These are phyloP conservation scores for Holacanthus passer DNA, from an alignment of 2,113 vertebrate genomes.

Conservation along the genomic window DNA sequence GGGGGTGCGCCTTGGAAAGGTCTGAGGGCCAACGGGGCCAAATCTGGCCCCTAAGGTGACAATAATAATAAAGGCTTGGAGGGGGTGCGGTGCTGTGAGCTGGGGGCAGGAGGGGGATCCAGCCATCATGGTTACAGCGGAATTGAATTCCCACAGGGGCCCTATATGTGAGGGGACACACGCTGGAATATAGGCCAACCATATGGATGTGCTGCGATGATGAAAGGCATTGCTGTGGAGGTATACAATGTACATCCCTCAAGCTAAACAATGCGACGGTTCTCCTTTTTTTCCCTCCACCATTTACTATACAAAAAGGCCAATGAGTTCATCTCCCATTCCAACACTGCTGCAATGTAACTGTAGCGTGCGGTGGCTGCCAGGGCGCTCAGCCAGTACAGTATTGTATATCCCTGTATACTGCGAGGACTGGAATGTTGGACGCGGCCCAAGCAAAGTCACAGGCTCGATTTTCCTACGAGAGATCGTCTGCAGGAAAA, in stretches of 20 bases:
- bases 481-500: slow-evolving; percentile 10
- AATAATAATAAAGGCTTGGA: slow-evolving; percentile 62
- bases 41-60: slow-evolving; percentile 62
- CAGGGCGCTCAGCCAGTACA: slow-evolving; percentile 28
- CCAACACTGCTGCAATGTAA: slow-evolving; percentile 43
- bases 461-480: slow-evolving; percentile 29
- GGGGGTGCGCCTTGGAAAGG: slow-evolving; percentile 36
- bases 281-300: slow-evolving; percentile 15
- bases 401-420: slow-evolving; percentile 49
- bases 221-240: slow-evolving; percentile 52
- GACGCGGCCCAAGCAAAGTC: slow-evolving; percentile 46
- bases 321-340: slow-evolving; percentile 58
- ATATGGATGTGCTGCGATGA: slow-evolving; percentile 71
- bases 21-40: slow-evolving; percentile 51
- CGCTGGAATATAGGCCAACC: slow-evolving; percentile 66
- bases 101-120: slow-evolving; percentile 13
- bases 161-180: slow-evolving; percentile 52
- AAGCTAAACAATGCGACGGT: slow-evolving; percentile 55
- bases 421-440: slow-evolving; percentile 42
- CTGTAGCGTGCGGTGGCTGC: slow-evolving; percentile 26
- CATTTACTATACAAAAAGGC: slow-evolving; percentile 50
- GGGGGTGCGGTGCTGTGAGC: slow-evolving; percentile 13
- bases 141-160: slow-evolving; percentile 69
- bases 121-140: slow-evolving; percentile 54
- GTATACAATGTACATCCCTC: slow-evolving; percentile 51